These are phyloP conservation scores for Rallus crepitans DNA, from an alignment of 2,797 vertebrate species.

Conservation along the genomic window DNA sequence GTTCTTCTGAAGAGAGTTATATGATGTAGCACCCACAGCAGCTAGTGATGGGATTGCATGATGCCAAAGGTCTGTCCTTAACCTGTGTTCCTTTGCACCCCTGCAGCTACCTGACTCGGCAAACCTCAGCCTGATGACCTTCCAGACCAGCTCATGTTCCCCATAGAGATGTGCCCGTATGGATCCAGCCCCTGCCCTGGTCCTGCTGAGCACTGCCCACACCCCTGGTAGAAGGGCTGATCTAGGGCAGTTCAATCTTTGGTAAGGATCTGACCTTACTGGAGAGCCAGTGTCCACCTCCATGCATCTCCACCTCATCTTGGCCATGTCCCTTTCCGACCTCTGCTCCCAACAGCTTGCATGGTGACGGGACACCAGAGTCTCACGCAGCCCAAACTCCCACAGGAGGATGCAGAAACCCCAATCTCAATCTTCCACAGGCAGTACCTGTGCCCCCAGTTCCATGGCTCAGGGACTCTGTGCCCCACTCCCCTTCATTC, in stretches of 20 bases:
- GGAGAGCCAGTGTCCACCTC: not conserved
- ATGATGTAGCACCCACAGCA: not conserved
- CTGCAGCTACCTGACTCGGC: not conserved
- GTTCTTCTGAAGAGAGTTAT: not conserved
- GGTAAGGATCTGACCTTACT: fast-evolving
- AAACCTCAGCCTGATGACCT: not conserved
- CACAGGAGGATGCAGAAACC: not conserved
- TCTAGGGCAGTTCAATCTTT: not conserved
- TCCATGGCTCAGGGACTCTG: fast-evolving
- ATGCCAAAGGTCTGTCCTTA: not conserved
- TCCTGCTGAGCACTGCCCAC: not conserved
- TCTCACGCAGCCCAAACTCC: not conserved
- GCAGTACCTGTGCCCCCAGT: fast-evolving
- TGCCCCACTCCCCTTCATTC: fast-evolving
- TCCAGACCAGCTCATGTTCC: not conserved
- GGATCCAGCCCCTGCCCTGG: not conserved
- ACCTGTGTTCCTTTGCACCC: fast-evolving
- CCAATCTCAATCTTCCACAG: fast-evolving
- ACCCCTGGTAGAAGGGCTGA: not conserved
- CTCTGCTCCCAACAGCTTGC: not conserved
- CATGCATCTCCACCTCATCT: not conserved
- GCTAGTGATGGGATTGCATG: not conserved
- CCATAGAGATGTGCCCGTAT: fast-evolving
- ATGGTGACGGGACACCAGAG: fast-evolving
- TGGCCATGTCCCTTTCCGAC: not conserved